Conservation (phyloP, 2,113 vertebrate species). For the Aviceda subcristata region DNA sequence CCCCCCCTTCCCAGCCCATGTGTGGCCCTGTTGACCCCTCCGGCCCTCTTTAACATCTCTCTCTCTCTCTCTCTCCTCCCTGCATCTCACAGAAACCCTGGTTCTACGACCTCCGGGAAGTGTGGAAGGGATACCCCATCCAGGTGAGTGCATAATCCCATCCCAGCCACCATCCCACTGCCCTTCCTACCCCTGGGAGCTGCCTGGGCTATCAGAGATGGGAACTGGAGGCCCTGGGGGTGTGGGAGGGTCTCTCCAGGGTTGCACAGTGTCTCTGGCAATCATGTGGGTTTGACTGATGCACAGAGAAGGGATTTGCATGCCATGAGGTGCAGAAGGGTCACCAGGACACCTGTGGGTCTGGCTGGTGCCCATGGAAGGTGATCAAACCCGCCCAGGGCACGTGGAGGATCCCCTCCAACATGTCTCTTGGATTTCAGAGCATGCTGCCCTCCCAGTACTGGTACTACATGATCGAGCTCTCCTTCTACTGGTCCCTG, state of each 20-base stretch:
- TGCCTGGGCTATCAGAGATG: neutral
- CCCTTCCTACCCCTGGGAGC: neutral
- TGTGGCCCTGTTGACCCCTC: neutral
- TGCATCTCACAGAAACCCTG: constrained; percentile 85
- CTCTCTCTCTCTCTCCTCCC: neutral
- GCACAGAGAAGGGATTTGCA: neutral
- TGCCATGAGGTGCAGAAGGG: neutral
- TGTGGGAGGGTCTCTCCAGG: no score
- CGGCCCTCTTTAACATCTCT: neutral
- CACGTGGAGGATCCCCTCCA: rapidly evolving
- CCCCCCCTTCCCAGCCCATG: rapidly evolving
- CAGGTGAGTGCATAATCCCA: constrained; percentile 70
- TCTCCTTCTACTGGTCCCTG: constrained; percentile 91
- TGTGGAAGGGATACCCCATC: constrained; percentile 91
- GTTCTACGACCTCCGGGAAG: constrained; percentile 89
- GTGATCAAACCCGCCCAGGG: neutral
- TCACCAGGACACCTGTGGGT: neutral
- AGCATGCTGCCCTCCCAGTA: constrained; percentile 88
- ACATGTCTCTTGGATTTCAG: constrained; percentile 10
- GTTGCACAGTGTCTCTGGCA: no score
- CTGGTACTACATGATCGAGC: constrained; percentile 95
- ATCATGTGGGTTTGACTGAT: rapidly evolving
- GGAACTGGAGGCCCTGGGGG: neutral
- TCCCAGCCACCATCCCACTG: rapidly evolving
- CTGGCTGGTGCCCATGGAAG: neutral